phyloP scores from a whole-genome alignment of 1,140 invertebrate species.

The Gryon sp. region DNA sequence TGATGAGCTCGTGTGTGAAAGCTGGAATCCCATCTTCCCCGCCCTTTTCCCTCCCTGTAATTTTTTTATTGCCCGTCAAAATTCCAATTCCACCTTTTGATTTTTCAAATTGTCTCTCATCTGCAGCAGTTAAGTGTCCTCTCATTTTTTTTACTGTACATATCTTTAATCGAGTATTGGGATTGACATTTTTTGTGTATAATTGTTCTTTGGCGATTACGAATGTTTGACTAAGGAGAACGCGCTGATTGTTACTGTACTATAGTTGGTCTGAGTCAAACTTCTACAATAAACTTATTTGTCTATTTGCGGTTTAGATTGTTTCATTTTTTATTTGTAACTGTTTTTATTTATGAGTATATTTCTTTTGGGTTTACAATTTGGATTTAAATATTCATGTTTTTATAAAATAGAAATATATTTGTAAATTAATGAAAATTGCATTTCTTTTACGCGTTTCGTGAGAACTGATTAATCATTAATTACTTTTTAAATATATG shows the following conservation, averaged over 20 bases:
- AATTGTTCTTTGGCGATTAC: constrained; percentile 34
- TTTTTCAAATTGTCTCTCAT: no score
- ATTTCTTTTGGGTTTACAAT: no score
- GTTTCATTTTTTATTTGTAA: constrained; percentile 25
- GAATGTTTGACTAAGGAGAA: constrained; percentile 32
- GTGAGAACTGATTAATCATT: no score
- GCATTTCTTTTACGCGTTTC: no score
- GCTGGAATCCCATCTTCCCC: background rate
- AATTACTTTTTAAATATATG: no score
- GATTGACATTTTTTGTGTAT: constrained; percentile 20
- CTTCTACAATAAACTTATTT: constrained; percentile 72
- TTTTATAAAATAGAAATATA: no score
- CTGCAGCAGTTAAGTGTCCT: background rate
- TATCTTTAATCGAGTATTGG: constrained; percentile 34
- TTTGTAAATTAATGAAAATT: no score
- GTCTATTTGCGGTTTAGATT: constrained; percentile 63
- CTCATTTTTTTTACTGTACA: constrained; percentile 55
- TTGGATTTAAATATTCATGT: no score
- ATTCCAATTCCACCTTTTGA: constrained; percentile 3
- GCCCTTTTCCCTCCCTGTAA: background rate
- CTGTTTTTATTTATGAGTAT: no score
- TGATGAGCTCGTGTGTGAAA: constrained; percentile 20
- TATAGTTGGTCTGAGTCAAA: constrained; percentile 67
- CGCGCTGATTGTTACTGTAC: constrained; percentile 61
- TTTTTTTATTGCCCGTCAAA: constrained; percentile 24